Percentiles rank a stretch among this genome's conserved stretches.
Conservation (phyloP, 2,797 vertebrate species). For the Schizopygopsis pylzovi region DNA sequence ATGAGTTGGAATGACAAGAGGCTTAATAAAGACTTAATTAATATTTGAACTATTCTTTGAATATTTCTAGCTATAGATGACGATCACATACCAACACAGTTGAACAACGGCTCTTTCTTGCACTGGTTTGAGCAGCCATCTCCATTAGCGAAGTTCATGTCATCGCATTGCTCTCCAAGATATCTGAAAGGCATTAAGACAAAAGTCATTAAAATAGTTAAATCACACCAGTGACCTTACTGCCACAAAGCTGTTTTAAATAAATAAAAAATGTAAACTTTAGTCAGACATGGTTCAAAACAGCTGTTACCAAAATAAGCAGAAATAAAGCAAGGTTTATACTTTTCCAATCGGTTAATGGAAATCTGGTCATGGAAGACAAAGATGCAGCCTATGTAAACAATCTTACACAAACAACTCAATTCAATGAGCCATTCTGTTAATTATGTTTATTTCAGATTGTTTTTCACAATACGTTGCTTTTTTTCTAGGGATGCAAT, state of each 20-base stretch:
- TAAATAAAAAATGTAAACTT: neutral
- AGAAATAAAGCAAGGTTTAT: neutral
- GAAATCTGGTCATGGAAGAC: neutral
- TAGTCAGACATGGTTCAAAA: neutral
- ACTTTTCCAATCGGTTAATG: too few species aligned
- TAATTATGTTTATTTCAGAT: neutral
- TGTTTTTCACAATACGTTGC: neutral
- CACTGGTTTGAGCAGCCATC: slow-evolving; percentile 88
- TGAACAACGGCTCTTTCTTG: slow-evolving; percentile 82
- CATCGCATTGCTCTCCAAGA: slow-evolving; percentile 86
- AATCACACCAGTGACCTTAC: neutral
- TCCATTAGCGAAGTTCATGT: slow-evolving; percentile 85
- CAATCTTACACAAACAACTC: too few species aligned
- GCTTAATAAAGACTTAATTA: neutral
- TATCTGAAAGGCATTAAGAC: slow-evolving; percentile 71
- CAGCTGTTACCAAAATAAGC: neutral
- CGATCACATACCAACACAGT: slow-evolving; percentile 79
- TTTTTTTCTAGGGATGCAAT: neutral
- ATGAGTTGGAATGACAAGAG: neutral
- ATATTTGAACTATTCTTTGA: neutral
- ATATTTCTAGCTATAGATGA: neutral
- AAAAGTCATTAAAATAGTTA: neutral
- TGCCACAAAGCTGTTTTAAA: neutral
- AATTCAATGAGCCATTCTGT: neutral
- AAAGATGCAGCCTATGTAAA: neutral